A percentile compares a stretch with the other conserved stretches of the same genome.
These are phyloP conservation scores for Cylloceria caligata DNA, from an alignment of 2,888 invertebrate genomes.

Conservation along the genomic window DNA sequence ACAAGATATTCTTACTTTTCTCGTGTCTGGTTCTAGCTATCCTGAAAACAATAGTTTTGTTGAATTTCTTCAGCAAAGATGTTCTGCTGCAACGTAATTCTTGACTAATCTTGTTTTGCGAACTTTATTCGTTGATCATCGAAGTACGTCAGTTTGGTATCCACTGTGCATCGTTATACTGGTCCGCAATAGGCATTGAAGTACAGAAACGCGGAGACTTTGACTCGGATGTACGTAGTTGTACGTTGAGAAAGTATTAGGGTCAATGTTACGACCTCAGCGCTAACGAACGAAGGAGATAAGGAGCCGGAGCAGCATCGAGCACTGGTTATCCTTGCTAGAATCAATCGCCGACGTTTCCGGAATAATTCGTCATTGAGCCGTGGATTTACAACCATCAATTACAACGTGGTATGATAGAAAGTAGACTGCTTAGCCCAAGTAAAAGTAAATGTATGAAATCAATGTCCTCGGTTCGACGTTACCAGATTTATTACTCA, in stretches of 20 bases:
- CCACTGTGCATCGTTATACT: neutral
- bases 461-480: neutral
- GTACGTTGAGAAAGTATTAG: constrained; percentile 70
- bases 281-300: constrained; percentile 56
- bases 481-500: constrained; percentile 15
- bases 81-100: neutral
- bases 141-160: neutral
- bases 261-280: constrained; percentile 82
- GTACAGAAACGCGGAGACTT: constrained; percentile 65
- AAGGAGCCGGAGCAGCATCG: constrained; percentile 67
- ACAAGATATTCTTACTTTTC: neutral
- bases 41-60: neutral
- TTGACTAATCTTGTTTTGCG: neutral
- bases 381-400: neutral
- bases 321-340: constrained; percentile 78
- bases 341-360: constrained; percentile 63
- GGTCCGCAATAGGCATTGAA: constrained; percentile 28
- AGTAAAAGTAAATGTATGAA: neutral
- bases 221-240: constrained; percentile 23
- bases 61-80: neutral
- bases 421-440: neutral
- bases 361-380: constrained; percentile 26
- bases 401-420: neutral
- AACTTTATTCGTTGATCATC: neutral
- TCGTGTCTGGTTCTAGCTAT: neutral